Conservation (phyloP, 2,797 vertebrate species). For the Podarcis siculus region DNA sequence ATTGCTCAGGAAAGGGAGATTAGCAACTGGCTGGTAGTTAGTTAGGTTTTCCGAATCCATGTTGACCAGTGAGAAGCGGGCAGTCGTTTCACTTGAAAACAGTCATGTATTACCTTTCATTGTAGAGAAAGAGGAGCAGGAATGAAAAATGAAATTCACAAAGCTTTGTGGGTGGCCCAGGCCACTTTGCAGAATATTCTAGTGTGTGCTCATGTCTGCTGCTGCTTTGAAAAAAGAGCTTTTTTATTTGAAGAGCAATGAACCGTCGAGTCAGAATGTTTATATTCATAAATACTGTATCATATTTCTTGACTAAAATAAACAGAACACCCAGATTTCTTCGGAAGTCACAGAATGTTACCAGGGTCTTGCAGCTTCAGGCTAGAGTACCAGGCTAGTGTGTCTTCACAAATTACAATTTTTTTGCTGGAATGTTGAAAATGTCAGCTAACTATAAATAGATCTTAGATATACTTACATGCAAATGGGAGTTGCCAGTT, state of each 20-base stretch:
- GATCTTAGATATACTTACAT: neutral
- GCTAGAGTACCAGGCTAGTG: neutral
- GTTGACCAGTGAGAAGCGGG: neutral
- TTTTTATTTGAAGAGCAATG: conserved; percentile 26
- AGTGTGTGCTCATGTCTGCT: neutral
- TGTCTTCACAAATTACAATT: neutral
- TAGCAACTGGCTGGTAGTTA: too few species aligned
- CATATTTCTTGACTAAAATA: conserved; percentile 17
- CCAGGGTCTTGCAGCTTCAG: neutral
- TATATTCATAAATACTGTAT: conserved; percentile 17
- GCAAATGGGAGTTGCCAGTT: neutral
- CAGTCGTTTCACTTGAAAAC: neutral
- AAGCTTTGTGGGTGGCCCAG: conserved; percentile 24
- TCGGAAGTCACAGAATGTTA: neutral
- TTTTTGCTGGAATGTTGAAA: neutral
- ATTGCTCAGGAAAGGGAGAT: too few species aligned
- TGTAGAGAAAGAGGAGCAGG: neutral
- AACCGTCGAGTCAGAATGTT: conserved; percentile 17
- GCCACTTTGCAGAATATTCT: neutral
- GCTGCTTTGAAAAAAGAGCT: neutral
- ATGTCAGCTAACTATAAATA: neutral
- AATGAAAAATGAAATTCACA: conserved; percentile 17
- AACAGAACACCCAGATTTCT: conserved; percentile 18
- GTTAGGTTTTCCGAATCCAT: neutral
- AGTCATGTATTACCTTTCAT: neutral